These are phyloP conservation scores for Apamea sordens DNA, from an alignment of 2,888 invertebrate genomes.

Conservation along the genomic window DNA sequence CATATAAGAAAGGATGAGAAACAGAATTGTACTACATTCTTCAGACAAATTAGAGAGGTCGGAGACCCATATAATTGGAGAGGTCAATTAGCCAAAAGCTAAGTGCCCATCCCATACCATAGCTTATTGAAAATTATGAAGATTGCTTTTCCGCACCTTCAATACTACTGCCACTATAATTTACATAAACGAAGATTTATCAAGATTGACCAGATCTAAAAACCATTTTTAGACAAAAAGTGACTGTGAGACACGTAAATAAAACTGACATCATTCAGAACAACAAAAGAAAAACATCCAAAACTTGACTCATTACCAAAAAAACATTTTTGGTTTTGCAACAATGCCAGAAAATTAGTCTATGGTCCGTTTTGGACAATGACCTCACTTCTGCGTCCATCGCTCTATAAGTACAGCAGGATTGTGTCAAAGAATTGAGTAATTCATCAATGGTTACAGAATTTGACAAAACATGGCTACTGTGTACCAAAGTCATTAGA, in stretches of 20 bases:
- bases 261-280: slow-evolving; percentile 45
- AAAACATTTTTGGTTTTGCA: slow-evolving; percentile 19
- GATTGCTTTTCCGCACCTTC: neutral
- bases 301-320: slow-evolving; percentile 38
- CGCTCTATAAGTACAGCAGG: slow-evolving; percentile 3
- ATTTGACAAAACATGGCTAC: slow-evolving; percentile 21
- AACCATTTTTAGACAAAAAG: neutral
- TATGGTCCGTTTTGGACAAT: slow-evolving; percentile 27
- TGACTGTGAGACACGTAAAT: slow-evolving; percentile 11
- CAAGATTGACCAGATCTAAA: neutral
- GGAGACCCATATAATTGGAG: slow-evolving; percentile 37
- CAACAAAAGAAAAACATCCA: slow-evolving; percentile 30
- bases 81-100: slow-evolving; percentile 50
- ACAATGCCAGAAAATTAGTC: slow-evolving; percentile 48
- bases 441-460: slow-evolving; percentile 16
- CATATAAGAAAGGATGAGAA: slow-evolving; percentile 16
- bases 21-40: slow-evolving; percentile 13
- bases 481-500: slow-evolving; percentile 22
- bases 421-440: slow-evolving; percentile 7
- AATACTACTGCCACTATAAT: neutral
- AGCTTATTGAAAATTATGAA: slow-evolving; percentile 11
- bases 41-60: slow-evolving; percentile 36
- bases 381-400: slow-evolving; percentile 40
- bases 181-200: slow-evolving; percentile 3
- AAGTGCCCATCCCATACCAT: slow-evolving; percentile 26